Evolutionary conservation across 2,888 invertebrate species (phyloP), one percentile per base, ranked within the genome.

Genomic region (Nemoura dubitans): DNA sequence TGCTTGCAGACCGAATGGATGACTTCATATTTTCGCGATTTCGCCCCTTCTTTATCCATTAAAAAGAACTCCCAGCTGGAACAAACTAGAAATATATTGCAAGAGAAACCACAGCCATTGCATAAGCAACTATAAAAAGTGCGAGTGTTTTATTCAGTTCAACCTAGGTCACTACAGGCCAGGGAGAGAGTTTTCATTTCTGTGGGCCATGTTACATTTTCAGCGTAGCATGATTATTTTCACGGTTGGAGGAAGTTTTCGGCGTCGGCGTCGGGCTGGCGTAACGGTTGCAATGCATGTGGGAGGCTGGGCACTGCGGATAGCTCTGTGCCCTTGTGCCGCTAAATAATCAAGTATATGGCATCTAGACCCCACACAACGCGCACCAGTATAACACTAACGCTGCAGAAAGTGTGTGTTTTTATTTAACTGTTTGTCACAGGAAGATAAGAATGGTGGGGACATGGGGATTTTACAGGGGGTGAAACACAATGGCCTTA

Each of bases 351-450:
- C 59, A 59, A 59, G 59, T 59, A 21, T 10, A 21, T 3, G 14
- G 59, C 21, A 14, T 59, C 3, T 14, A 59, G 59, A 59, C 59
- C 59, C 59, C 59, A 59, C 59, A 14, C 59, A 59, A 59, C 59
- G 21, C 21, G 21, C 59, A 59, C 1, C 21, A 7, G 59, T 16
- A 59, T 59, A 59, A 36, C 36, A 36, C 36, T 36, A 36, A 36
- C 36, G 10, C 36, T 36, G 21, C 59, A 21, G 16, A 59, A 59
- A n/a, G n/a, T n/a, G 59, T 59, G 59, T 59, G 16, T 21, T 59
- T 59, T 59, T 59, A 59, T 59, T 59, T 59, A 59, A 59, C 21
- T 59, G 59, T 59, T 59, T 59, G 59, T 59, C 59, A 59, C 59
- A 21, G 59, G 14, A 21, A 59, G 59, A 59, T 59, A 59, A 59